Percentiles rank a stretch among this genome's conserved stretches.
These are phyloP conservation scores for Sylvilagus floridanus DNA, from an alignment of 2,797 vertebrate genomes.

Conservation along the genomic window DNA sequence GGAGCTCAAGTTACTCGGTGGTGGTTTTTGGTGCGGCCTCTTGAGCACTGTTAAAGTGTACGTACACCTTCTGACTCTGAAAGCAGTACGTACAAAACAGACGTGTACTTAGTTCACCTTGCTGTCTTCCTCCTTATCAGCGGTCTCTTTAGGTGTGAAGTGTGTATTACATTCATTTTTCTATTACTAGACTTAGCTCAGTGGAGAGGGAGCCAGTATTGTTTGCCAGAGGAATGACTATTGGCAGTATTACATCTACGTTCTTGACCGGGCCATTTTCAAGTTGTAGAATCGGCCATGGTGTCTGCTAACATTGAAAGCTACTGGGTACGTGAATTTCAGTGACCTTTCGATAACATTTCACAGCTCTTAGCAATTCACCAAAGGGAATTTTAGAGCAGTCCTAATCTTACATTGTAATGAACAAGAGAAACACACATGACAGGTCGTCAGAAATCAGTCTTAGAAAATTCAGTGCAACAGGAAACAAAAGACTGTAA, in stretches of 20 bases:
- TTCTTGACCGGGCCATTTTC: slow-evolving; percentile 41
- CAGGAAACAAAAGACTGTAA: slow-evolving; percentile 66
- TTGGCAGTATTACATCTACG: background rate
- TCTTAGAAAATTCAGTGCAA: slow-evolving; percentile 60
- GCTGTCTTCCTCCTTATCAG: background rate
- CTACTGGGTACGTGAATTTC: slow-evolving; percentile 56
- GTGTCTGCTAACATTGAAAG: slow-evolving; percentile 67
- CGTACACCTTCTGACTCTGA: background rate
- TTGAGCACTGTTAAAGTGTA: background rate
- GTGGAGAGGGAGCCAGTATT: background rate
- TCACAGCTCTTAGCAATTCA: slow-evolving; percentile 69
- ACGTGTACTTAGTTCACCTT: background rate
- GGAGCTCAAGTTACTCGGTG: background rate
- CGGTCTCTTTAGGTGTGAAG: background rate
- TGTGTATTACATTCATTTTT: background rate
- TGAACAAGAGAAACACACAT: slow-evolving; percentile 76
- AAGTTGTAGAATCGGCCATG: slow-evolving; percentile 39
- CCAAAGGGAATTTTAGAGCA: slow-evolving; percentile 73
- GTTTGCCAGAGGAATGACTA: background rate
- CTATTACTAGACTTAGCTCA: background rate
- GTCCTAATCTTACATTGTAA: slow-evolving; percentile 71
- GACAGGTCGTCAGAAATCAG: slow-evolving; percentile 75
- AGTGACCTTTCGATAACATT: slow-evolving; percentile 78
- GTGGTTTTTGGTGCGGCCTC: background rate
- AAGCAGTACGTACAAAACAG: background rate